phyloP scores from a whole-genome alignment of 2,113 vertebrate genomes.

The Eleginops maclovinus region DNA sequence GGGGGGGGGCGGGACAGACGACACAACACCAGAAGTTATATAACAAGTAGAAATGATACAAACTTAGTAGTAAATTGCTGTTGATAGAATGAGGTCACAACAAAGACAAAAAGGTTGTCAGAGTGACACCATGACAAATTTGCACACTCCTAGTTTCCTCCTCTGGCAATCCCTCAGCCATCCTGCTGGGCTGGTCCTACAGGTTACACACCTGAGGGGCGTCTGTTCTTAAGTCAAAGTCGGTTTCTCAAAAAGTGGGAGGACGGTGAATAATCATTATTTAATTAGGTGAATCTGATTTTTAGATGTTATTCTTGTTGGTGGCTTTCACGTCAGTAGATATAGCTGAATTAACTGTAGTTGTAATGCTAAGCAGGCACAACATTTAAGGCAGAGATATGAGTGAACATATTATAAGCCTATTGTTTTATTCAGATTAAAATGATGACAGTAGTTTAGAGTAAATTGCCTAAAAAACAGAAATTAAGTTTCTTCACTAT shows the following conservation, averaged over 20 bases:
- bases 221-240: background rate
- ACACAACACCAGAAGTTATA: background rate
- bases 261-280: background rate
- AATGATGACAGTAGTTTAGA: background rate
- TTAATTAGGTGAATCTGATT: conserved; percentile 1
- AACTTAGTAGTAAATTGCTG: no score
- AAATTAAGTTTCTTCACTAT: background rate
- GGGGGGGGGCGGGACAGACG: no score
- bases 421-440: background rate
- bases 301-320: background rate
- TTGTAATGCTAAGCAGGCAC: background rate
- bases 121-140: background rate
- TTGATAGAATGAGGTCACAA: background rate
- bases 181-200: conserved; percentile 66
- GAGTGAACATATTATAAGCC: background rate
- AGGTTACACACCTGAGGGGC: conserved; percentile 44
- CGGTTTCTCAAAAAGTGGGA: background rate
- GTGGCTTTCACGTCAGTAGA: background rate
- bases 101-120: background rate
- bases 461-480: background rate
- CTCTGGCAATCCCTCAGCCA: conserved; percentile 5
- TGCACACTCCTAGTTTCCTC: conserved; percentile 55
- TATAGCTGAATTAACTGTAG: background rate
- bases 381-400: background rate
- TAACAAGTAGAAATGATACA: background rate